phyloP scores from a whole-genome alignment of 2,797 vertebrate species.

The Anguilla megastoma region DNA sequence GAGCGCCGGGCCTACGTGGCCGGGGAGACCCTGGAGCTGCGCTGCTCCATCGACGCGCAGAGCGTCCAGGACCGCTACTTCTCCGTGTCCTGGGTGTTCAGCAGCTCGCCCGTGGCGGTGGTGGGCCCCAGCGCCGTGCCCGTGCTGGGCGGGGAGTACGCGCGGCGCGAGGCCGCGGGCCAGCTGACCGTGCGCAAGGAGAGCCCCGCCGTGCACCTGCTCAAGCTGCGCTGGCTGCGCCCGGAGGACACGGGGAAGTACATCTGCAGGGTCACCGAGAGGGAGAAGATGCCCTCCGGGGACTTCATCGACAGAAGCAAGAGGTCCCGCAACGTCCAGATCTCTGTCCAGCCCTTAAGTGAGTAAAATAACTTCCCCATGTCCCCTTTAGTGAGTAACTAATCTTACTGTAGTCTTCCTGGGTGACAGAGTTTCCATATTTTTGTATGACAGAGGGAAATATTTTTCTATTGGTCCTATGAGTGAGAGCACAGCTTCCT shows the following conservation, averaged over 20 bases:
- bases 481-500: background rate
- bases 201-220: slow-evolving; percentile 79
- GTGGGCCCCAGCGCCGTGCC: slow-evolving; percentile 91
- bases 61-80: slow-evolving; percentile 91
- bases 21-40: slow-evolving; percentile 90
- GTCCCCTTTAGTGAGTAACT: background rate
- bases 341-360: slow-evolving; percentile 88
- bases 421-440: too few relatives aligned
- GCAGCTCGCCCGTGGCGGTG: slow-evolving; percentile 92
- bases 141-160: slow-evolving; percentile 83
- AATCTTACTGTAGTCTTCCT: too few relatives aligned
- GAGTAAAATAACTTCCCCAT: slow-evolving; percentile 67
- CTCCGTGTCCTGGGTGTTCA: slow-evolving; percentile 98
- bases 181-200: slow-evolving; percentile 91
- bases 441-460: too few relatives aligned
- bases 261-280: slow-evolving; percentile 93
- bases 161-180: slow-evolving; percentile 82
- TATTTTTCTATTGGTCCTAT: background rate
- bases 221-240: slow-evolving; percentile 88
- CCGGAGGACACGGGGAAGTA: slow-evolving; percentile 91
- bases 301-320: slow-evolving; percentile 96
- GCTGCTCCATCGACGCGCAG: slow-evolving; percentile 93
- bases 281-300: slow-evolving; percentile 87
- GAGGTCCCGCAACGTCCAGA: slow-evolving; percentile 92
- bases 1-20: slow-evolving; percentile 89